Percentiles rank a stretch among this genome's conserved stretches.
These are phyloP conservation scores for Clarias macrocephalus DNA, from an alignment of 2,113 vertebrate species.

Conservation along the genomic window DNA sequence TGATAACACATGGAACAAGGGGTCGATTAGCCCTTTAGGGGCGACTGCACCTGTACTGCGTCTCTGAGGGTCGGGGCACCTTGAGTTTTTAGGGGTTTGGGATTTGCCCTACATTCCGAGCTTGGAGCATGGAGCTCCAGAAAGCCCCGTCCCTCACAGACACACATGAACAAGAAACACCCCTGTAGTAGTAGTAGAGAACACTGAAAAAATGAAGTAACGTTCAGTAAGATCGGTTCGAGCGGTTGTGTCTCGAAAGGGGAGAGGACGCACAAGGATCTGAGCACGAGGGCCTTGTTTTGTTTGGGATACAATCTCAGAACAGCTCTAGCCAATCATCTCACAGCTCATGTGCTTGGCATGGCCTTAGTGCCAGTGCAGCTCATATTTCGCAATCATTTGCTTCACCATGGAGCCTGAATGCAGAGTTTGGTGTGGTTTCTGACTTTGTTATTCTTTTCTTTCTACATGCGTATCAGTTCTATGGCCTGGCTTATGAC, in stretches of 20 bases:
- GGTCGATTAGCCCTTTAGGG: constrained; percentile 72
- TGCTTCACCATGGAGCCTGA: neutral
- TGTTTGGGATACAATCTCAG: constrained; percentile 3
- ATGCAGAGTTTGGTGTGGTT: neutral
- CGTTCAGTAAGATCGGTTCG: constrained; percentile 39
- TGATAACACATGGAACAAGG: neutral
- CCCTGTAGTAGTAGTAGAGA: constrained; percentile 55
- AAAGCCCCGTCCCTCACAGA: constrained; percentile 75
- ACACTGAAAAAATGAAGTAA: constrained; percentile 46
- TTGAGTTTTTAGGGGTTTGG: constrained; percentile 59
- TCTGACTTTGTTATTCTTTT: constrained; percentile 2
- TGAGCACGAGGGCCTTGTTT: neutral
- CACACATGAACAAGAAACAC: constrained; percentile 54
- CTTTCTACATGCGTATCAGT: neutral
- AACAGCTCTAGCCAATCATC: constrained; percentile 39
- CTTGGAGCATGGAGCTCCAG: constrained; percentile 73
- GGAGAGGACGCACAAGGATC: neutral
- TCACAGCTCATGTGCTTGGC: constrained; percentile 25
- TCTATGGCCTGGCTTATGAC: constrained; percentile 7
- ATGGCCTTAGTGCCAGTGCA: neutral
- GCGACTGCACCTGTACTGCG: constrained; percentile 47
- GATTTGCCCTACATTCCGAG: constrained; percentile 76
- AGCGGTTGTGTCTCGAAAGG: constrained; percentile 15
- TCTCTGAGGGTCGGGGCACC: constrained; percentile 74
- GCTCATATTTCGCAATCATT: neutral